Percentiles rank a stretch among this genome's conserved stretches.
Evolutionary conservation across 1,140 invertebrate genomes (phyloP).

Genomic region (Charaxes varanes): DNA sequence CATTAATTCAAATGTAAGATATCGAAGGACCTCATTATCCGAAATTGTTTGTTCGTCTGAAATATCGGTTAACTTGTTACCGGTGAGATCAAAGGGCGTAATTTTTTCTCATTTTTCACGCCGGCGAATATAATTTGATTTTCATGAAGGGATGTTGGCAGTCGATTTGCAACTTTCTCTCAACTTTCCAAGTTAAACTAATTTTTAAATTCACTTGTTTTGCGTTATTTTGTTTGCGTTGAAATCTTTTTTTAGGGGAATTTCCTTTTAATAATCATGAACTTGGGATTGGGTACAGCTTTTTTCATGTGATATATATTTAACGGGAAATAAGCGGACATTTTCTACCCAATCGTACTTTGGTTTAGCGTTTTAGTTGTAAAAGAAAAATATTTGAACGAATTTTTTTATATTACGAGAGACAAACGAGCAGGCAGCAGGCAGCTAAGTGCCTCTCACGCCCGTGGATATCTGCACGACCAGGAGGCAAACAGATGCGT

Average conservation of each 20-base stretch:
- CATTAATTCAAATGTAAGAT: too few species aligned
- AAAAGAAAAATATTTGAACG: too few species aligned
- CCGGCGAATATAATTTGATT: constrained; percentile 63
- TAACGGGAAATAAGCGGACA: too few species aligned
- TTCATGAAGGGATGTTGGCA: constrained; percentile 46
- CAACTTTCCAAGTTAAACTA: constrained; percentile 47
- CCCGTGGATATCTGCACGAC: too few species aligned
- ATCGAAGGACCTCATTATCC: constrained; percentile 34
- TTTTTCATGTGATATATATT: too few species aligned
- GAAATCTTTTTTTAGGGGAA: constrained; percentile 2
- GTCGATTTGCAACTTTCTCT: constrained; percentile 60
- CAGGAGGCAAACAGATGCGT: too few species aligned
- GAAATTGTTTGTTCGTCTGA: constrained; percentile 46
- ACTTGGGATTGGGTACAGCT: too few species aligned
- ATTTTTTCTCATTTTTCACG: constrained; percentile 57
- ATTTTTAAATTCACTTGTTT: constrained; percentile 55
- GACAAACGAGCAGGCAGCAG: too few species aligned
- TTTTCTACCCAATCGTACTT: too few species aligned
- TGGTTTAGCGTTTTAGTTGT: too few species aligned
- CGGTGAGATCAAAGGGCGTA: constrained; percentile 50
- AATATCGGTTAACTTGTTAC: constrained; percentile 49
- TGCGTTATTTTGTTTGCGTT: constrained; percentile 50
- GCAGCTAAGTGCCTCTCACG: too few species aligned
- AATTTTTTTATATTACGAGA: too few species aligned
- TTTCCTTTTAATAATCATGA: neutral